phyloP scores from a whole-genome alignment of 2,113 vertebrate genomes.

The Spea bombifrons region DNA sequence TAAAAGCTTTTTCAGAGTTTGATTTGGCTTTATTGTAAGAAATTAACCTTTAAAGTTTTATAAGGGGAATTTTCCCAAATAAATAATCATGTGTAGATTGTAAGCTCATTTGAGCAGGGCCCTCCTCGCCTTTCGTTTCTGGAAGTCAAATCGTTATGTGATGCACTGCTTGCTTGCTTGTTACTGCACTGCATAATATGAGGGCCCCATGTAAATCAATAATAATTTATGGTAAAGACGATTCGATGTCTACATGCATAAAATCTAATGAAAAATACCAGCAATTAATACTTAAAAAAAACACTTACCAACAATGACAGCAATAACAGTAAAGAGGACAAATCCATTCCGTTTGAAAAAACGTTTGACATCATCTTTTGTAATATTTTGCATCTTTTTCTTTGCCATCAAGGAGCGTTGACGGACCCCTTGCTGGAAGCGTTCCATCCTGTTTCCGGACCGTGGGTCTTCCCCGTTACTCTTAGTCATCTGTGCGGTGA shows the following conservation, averaged over 20 bases:
- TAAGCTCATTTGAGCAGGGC: no score
- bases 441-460: slow-evolving; percentile 72
- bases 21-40: no score
- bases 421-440: slow-evolving; percentile 78
- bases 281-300: slow-evolving; percentile 28
- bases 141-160: no score
- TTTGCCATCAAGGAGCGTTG: slow-evolving; percentile 76
- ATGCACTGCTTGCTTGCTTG: no score
- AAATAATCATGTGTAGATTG: no score
- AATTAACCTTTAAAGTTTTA: no score
- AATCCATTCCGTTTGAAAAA: slow-evolving; percentile 88
- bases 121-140: no score
- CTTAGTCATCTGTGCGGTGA: slow-evolving; percentile 74
- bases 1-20: no score
- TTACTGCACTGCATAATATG: no score
- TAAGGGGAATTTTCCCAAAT: no score
- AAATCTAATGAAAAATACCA: background rate
- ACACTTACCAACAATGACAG: slow-evolving; percentile 88
- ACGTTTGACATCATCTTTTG: slow-evolving; percentile 76
- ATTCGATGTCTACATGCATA: background rate
- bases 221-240: no score
- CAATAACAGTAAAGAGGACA: slow-evolving; percentile 86
- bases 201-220: no score
- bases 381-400: slow-evolving; percentile 83
- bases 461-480: slow-evolving; percentile 78